A percentile compares a stretch with the other conserved stretches of the same genome.
Evolutionary conservation across 2,113 vertebrate species (phyloP).

Genomic region (Oxyura jamaicensis): DNA sequence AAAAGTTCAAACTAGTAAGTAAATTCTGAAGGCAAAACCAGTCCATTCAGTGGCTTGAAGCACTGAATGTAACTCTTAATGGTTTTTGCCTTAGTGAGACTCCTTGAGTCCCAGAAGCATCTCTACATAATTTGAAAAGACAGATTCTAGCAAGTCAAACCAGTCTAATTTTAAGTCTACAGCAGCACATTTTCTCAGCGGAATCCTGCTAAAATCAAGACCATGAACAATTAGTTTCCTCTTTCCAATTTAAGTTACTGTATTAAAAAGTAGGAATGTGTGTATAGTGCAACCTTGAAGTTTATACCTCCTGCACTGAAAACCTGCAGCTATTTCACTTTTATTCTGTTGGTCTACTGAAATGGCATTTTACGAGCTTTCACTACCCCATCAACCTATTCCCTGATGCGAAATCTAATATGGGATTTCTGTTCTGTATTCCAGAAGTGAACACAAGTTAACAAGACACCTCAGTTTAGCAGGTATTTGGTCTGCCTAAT

Average conservation of each 20-base stretch:
- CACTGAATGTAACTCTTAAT: not conserved
- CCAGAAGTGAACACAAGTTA: not conserved
- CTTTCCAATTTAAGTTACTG: not conserved
- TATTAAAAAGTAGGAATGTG: not conserved
- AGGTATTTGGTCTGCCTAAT: not conserved
- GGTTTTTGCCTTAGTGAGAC: not conserved
- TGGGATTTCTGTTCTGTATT: not conserved
- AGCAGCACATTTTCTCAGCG: not conserved
- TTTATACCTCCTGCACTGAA: not conserved
- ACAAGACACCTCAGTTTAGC: not conserved
- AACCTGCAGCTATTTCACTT: not conserved
- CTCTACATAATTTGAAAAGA: constrained; percentile 18
- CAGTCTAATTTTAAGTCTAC: not conserved
- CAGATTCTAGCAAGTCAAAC: constrained; percentile 11
- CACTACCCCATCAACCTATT: not conserved
- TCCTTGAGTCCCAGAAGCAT: constrained; percentile 4
- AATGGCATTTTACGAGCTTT: not conserved
- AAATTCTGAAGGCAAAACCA: not conserved
- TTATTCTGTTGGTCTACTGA: not conserved
- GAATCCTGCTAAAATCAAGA: constrained; percentile 34
- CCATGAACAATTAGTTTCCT: not conserved
- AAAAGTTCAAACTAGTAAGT: not conserved
- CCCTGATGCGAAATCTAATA: not conserved
- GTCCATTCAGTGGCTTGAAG: not conserved
- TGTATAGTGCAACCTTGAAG: not conserved